Evolutionary conservation across 2,888 invertebrate genomes (phyloP).

Genomic region (Drosophila lutescens): DNA sequence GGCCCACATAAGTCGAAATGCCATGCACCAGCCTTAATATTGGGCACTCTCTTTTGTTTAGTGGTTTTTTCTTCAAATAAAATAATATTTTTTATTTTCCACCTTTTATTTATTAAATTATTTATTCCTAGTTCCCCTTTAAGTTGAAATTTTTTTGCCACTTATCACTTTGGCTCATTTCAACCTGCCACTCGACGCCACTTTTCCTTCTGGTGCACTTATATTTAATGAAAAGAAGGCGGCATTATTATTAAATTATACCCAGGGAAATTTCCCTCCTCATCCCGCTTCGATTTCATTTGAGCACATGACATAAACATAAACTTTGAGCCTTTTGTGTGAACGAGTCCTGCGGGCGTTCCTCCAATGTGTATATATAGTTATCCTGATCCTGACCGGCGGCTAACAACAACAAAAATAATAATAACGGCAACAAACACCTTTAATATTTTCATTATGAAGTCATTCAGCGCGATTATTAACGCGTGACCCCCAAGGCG

Average conservation of each 20-base stretch:
- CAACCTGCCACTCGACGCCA: conserved; percentile 29
- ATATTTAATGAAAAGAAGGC: conserved; percentile 69
- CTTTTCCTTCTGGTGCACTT: conserved; percentile 51
- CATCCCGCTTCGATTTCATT: conserved; percentile 13
- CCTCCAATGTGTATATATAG: conserved; percentile 15
- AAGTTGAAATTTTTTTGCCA: not conserved
- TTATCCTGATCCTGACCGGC: conserved; percentile 69
- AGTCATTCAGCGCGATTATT: conserved; percentile 81
- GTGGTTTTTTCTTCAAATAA: too few relatives aligned
- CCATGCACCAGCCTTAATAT: too few relatives aligned
- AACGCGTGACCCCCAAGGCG: conserved; percentile 79
- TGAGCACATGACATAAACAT: conserved; percentile 72
- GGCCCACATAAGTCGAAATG: too few relatives aligned
- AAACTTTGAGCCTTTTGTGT: conserved; percentile 78
- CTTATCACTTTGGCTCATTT: conserved; percentile 7
- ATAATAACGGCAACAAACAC: conserved; percentile 73
- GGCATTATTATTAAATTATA: conserved; percentile 74
- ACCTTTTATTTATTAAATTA: too few relatives aligned
- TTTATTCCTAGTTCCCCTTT: not conserved
- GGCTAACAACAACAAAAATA: conserved; percentile 52
- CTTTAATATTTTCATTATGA: conserved; percentile 83
- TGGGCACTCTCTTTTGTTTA: too few relatives aligned
- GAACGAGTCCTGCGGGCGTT: conserved; percentile 59
- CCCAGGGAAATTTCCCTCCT: conserved; percentile 13
- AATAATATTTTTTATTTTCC: too few relatives aligned